A percentile compares a stretch with the other conserved stretches of the same genome.
Evolutionary conservation across 2,797 vertebrate species (phyloP).

Genomic region (Melanotaenia boesemani): DNA sequence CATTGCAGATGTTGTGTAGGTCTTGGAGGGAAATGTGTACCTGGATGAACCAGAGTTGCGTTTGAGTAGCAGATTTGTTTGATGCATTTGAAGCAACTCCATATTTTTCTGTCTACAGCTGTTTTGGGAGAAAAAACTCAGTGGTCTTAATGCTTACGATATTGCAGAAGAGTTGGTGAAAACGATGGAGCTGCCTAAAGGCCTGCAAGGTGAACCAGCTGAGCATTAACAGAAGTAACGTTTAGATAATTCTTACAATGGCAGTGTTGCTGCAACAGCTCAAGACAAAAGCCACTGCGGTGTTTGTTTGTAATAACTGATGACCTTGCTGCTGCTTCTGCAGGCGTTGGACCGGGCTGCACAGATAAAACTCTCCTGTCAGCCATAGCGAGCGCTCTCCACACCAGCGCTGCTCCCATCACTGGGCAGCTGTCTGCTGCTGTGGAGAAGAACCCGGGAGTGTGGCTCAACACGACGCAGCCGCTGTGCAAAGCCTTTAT

Average conservation of each 20-base stretch:
- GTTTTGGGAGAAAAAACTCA: conserved; percentile 99
- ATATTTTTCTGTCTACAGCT: conserved; percentile 80
- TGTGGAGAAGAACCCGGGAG: conserved; percentile 97
- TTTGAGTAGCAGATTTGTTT: not conserved
- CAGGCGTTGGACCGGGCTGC: conserved; percentile 96
- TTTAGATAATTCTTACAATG: not conserved
- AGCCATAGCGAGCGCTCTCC: conserved; percentile 95
- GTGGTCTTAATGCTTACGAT: conserved; percentile 96
- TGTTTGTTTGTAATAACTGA: not conserved
- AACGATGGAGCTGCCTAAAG: conserved; percentile 98
- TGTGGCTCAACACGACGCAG: conserved; percentile 97
- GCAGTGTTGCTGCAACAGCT: not conserved
- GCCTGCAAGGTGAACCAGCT: conserved; percentile 90
- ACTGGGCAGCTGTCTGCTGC: conserved; percentile 97
- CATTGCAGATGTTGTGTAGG: too few relatives aligned
- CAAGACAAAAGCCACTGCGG: not conserved
- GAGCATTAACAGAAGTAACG: not conserved
- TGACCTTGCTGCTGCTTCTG: not conserved
- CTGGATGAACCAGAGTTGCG: conserved; percentile 7
- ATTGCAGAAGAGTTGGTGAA: conserved; percentile 98
- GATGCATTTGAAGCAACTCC: not conserved
- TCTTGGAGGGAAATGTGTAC: not conserved
- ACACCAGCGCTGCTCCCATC: conserved; percentile 96
- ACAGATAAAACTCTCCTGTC: conserved; percentile 97
- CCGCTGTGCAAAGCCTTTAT: conserved; percentile 98